A percentile compares a stretch with the other conserved stretches of the same genome.
phyloP scores from a whole-genome alignment of 2,113 vertebrate species.

The Cololabis saira region DNA sequence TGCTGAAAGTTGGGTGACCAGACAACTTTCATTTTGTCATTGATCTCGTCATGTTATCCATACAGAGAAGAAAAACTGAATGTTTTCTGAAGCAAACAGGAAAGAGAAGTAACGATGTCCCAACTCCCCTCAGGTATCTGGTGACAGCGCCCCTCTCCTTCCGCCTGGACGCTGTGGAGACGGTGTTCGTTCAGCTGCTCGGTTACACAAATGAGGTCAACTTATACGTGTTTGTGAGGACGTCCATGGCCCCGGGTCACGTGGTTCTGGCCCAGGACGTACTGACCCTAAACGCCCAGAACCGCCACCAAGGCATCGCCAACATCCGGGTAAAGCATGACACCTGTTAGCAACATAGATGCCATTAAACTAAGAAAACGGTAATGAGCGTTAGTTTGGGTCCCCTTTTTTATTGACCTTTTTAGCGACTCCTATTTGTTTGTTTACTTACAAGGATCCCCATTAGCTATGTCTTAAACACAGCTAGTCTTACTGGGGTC shows the following conservation, averaged over 20 bases:
- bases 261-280: slow-evolving; percentile 57
- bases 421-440: no score
- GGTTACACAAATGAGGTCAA: slow-evolving; percentile 78
- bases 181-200: slow-evolving; percentile 87
- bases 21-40: no score
- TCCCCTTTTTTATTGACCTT: no score
- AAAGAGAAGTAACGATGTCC: neutral
- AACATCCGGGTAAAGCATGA: slow-evolving; percentile 80
- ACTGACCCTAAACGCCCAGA: slow-evolving; percentile 77
- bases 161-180: slow-evolving; percentile 82
- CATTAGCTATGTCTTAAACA: no score
- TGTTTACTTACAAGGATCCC: no score
- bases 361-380: neutral
- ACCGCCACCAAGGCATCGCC: slow-evolving; percentile 81
- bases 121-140: slow-evolving; percentile 83
- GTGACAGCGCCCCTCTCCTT: slow-evolving; percentile 87
- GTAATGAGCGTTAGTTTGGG: no score
- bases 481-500: no score
- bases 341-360: no score
- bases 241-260: slow-evolving; percentile 80
- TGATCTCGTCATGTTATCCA: no score
- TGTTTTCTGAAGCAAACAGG: neutral
- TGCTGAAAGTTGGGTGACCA: no score
- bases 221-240: slow-evolving; percentile 82
- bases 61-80: no score